Conservation (phyloP, 2,888 invertebrate genomes). For the Cabera pusaria region DNA sequence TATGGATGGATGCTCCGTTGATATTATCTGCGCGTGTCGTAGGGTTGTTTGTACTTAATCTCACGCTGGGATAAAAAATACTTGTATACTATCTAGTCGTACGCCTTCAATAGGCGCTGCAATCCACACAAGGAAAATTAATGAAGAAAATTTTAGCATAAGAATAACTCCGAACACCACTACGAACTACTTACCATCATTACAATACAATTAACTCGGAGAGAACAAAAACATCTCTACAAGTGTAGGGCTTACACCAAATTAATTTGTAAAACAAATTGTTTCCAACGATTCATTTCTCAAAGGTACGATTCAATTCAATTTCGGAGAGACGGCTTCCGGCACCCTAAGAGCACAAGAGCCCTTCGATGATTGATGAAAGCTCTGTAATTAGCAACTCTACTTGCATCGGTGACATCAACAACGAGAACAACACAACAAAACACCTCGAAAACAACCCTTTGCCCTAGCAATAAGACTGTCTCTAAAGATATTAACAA, state of each 20-base stretch:
- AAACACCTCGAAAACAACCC: conserved; percentile 43
- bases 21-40: not conserved
- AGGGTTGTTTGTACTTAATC: no score
- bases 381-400: conserved; percentile 67
- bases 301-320: conserved; percentile 32
- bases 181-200: no score
- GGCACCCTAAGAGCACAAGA: conserved; percentile 29
- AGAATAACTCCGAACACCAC: no score
- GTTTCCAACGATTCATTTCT: conserved; percentile 25
- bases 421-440: conserved; percentile 33
- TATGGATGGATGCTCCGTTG: conserved; percentile 10
- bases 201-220: no score
- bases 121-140: no score
- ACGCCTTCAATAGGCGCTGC: no score
- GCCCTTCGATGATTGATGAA: conserved; percentile 64
- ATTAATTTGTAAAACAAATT: conserved; percentile 25
- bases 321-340: conserved; percentile 26
- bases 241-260: conserved; percentile 12
- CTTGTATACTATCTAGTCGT: no score
- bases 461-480: conserved; percentile 44
- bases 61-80: no score
- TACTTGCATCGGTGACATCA: conserved; percentile 51
- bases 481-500: conserved; percentile 39
- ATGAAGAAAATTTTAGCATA: no score
- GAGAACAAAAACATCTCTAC: no score